Conservation (phyloP, 2,797 vertebrate species). For the Gymnothorax reevesii region DNA sequence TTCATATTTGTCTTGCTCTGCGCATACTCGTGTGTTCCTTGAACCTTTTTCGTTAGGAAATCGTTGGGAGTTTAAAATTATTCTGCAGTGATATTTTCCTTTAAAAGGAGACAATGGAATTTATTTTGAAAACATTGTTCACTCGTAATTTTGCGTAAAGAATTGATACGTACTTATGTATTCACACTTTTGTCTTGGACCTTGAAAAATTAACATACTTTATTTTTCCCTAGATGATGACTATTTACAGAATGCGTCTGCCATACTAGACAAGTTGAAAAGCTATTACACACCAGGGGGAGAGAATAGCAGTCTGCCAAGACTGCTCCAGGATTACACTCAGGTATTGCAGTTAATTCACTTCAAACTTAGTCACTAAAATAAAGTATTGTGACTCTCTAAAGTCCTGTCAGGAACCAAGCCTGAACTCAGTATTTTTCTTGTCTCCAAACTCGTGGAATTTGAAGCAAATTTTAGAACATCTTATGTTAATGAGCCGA, state of each 20-base stretch:
- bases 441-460: not conserved
- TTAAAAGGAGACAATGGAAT: not conserved
- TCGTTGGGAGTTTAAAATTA: not conserved
- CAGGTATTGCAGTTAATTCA: slow-evolving; percentile 75
- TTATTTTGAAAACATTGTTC: not conserved
- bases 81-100: slow-evolving; percentile 15
- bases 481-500: not conserved
- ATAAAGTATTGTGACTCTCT: not conserved
- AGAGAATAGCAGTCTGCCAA: slow-evolving; percentile 76
- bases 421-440: slow-evolving; percentile 7
- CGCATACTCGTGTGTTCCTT: too few relatives aligned
- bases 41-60: not conserved
- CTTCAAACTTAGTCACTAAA: not conserved
- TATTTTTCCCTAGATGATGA: slow-evolving; percentile 78
- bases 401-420: slow-evolving; percentile 2
- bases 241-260: slow-evolving; percentile 87
- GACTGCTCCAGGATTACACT: slow-evolving; percentile 87
- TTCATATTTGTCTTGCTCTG: not conserved
- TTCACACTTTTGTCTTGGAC: not conserved
- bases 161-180: not conserved
- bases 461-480: not conserved
- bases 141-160: not conserved
- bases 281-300: slow-evolving; percentile 79
- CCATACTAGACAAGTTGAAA: slow-evolving; percentile 84
- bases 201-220: slow-evolving; percentile 39